A percentile compares a stretch with the other conserved stretches of the same genome.
These are phyloP conservation scores for Ichneumoninae sp. DNA, from an alignment of 2,888 invertebrate genomes.

Conservation along the genomic window DNA sequence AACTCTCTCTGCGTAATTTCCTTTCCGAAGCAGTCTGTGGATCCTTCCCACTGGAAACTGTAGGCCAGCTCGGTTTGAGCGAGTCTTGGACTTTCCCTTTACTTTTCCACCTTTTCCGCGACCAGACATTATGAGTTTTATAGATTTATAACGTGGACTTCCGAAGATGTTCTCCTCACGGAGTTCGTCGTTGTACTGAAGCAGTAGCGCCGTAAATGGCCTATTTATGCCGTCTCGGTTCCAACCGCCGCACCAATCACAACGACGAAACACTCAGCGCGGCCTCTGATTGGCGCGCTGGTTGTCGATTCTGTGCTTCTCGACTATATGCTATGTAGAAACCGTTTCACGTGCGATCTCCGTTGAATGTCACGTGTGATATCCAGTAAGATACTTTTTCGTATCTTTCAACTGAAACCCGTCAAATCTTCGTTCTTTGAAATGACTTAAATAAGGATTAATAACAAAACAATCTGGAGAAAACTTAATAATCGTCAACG, in stretches of 20 bases:
- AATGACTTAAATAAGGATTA: too few species aligned
- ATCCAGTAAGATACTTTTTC: too few species aligned
- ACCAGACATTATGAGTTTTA: conserved; percentile 71
- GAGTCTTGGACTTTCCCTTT: conserved; percentile 69
- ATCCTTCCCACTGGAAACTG: background rate
- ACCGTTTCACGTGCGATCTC: too few species aligned
- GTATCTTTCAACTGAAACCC: too few species aligned
- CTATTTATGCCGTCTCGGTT: background rate
- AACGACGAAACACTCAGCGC: background rate
- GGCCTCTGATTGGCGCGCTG: background rate
- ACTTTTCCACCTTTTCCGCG: conserved; percentile 74
- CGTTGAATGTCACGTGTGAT: too few species aligned
- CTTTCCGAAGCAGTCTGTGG: background rate
- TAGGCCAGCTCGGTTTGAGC: background rate
- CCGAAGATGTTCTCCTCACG: background rate
- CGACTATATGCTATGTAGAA: too few species aligned
- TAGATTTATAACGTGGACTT: background rate
- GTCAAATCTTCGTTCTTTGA: too few species aligned
- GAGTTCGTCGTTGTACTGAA: background rate
- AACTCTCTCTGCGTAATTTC: background rate
- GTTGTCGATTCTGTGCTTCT: background rate
- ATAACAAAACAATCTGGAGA: background rate
- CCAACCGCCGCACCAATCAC: background rate
- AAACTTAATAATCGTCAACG: background rate
- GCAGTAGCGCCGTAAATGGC: background rate